phyloP scores from a whole-genome alignment of 2,113 vertebrate genomes.

The Cynocephalus volans region DNA sequence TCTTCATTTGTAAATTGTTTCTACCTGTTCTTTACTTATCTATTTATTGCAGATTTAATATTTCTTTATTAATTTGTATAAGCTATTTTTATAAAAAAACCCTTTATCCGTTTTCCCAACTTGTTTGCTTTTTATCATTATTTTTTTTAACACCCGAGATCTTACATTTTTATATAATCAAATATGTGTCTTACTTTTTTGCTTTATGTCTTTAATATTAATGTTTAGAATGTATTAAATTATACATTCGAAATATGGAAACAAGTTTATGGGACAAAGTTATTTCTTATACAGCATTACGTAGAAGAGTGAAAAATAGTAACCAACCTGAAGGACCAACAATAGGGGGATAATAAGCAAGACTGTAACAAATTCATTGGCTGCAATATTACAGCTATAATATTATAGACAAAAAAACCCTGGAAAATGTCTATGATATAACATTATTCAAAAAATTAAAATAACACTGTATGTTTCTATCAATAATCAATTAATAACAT shows the following conservation, averaged over 20 bases:
- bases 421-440: neutral
- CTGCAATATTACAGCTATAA: neutral
- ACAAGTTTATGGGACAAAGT: neutral
- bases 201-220: neutral
- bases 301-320: neutral
- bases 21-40: conserved; percentile 2
- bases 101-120: neutral
- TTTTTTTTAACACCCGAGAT: neutral
- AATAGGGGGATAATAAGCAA: neutral
- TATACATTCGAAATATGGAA: neutral
- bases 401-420: neutral
- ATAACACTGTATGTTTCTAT: neutral
- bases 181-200: conserved; percentile 5
- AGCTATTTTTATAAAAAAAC: neutral
- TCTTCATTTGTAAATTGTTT: conserved; percentile 33
- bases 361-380: neutral
- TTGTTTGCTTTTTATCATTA: conserved; percentile 1
- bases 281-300: neutral
- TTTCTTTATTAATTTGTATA: neutral
- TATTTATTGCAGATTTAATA: neutral
- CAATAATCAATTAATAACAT: neutral
- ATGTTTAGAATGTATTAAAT: conserved; percentile 17
- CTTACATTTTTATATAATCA: neutral
- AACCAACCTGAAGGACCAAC: neutral
- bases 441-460: neutral